Conservation (phyloP, 2,113 vertebrate genomes). For the Ammodramus savannarum region DNA sequence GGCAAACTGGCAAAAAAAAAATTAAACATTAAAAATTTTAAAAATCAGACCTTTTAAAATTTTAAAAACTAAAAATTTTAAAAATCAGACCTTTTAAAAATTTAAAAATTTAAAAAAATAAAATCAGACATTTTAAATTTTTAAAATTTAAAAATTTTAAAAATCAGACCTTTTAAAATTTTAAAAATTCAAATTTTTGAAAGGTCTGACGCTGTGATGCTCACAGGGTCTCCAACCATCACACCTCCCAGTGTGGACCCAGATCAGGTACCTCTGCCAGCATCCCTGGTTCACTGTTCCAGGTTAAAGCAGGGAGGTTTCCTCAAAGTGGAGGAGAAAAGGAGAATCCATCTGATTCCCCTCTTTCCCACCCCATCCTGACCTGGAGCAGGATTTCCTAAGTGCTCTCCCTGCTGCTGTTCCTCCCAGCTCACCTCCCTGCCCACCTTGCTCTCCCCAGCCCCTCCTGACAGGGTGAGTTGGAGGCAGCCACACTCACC, state of each 20-base stretch:
- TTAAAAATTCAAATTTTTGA: too few species aligned
- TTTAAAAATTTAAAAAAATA: too few species aligned
- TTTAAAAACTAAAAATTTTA: too few species aligned
- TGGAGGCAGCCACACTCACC: neutral
- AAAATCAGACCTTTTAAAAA: neutral
- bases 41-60: too few species aligned
- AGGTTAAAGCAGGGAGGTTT: neutral
- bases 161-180: too few species aligned
- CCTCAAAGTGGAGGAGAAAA: neutral
- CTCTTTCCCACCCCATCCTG: neutral
- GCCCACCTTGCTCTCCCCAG: neutral
- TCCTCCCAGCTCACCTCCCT: neutral
- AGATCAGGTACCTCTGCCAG: neutral
- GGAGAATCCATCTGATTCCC: neutral
- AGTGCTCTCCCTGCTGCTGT: neutral
- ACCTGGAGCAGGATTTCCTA: rapidly evolving
- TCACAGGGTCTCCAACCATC: neutral
- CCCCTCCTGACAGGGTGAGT: neutral
- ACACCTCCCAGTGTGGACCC: neutral
- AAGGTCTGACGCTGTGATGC: neutral
- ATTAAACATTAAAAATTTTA: neutral
- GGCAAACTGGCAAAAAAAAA: rapidly evolving
- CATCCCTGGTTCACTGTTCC: neutral
- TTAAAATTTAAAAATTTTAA: too few species aligned
- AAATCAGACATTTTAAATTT: too few species aligned